Base-by-base conservation (phyloP, 2,797 vertebrate species). In the Malurus leucopterus region DNA sequence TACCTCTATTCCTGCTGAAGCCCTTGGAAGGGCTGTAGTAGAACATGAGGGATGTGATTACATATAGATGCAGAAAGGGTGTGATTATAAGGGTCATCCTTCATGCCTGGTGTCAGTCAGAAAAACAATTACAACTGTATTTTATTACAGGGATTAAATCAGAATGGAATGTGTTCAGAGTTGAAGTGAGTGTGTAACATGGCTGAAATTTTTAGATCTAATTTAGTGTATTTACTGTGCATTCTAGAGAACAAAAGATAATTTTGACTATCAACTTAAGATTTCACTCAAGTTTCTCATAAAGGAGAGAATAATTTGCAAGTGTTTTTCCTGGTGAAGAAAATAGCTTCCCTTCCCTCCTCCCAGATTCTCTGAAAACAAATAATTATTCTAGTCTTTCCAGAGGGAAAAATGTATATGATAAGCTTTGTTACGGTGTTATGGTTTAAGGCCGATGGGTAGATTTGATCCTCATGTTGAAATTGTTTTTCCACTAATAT, bases 81-180 rank as follows among this genome's bases (percentile, higher is more conserved):
- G 77, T 65, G 79, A 89, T 88, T 73, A 40, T 49, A 68, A 87
- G 62, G 88, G 74, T 59, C 71, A 44, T 93, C 78, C 51, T 74
- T 93, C 73, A 41, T 74, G 75, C 73, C 86, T 47, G 38, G 26
- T 80, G 78, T 73, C 72, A 88, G 82, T 72, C 86, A 84, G 59
- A 84, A 82, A 75, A 91, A 87, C 83, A 95, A 93, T 91, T 90
- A 21, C 61, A 83, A 49, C 40, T 41, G 18, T 50, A 36, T 88
- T 88, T 86, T 84, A 49, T 79, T 69, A 34, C 30, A 65, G 59
- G 57, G 67, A 58, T 92, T 92, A 81, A 90, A 76, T 69, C 2
- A 5, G 68, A 58, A 50, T 77, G 84, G 54, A 57, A 17, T 70
- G 32, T 2, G 2, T 77, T 51, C 44, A 40, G 40, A 84, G 38